phyloP scores from a whole-genome alignment of 2,888 invertebrate species.

The Polyommatus icarus region DNA sequence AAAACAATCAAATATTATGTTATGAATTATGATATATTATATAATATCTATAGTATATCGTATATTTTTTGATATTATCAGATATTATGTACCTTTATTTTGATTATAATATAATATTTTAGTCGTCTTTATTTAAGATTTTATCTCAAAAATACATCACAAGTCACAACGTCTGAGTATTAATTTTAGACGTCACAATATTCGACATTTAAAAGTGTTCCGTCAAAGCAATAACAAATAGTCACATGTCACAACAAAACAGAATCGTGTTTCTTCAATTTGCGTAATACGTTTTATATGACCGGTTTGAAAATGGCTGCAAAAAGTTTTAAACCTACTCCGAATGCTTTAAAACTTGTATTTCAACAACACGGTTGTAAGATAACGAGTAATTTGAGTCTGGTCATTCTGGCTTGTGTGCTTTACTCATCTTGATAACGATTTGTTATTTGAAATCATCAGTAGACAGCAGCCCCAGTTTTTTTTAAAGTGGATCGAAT shows the following conservation, averaged over 20 bases:
- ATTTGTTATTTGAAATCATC: neutral
- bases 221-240: neutral
- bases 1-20: neutral
- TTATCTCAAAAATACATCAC: no score
- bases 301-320: neutral
- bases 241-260: constrained; percentile 4
- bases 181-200: neutral
- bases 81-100: neutral
- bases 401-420: constrained; percentile 16
- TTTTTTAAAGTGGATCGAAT: neutral
- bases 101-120: neutral
- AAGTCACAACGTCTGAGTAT: neutral
- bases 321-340: neutral
- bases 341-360: neutral
- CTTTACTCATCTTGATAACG: constrained; percentile 13
- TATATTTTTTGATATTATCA: neutral
- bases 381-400: constrained; percentile 20
- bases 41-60: neutral
- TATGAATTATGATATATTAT: no score
- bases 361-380: constrained; percentile 6
- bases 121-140: no score
- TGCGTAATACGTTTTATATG: neutral
- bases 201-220: constrained; percentile 2
- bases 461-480: neutral
- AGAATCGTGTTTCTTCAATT: constrained; percentile 28